These are phyloP conservation scores for Bubalus kerabau DNA, from an alignment of 2,113 vertebrate genomes.

Conservation along the genomic window DNA sequence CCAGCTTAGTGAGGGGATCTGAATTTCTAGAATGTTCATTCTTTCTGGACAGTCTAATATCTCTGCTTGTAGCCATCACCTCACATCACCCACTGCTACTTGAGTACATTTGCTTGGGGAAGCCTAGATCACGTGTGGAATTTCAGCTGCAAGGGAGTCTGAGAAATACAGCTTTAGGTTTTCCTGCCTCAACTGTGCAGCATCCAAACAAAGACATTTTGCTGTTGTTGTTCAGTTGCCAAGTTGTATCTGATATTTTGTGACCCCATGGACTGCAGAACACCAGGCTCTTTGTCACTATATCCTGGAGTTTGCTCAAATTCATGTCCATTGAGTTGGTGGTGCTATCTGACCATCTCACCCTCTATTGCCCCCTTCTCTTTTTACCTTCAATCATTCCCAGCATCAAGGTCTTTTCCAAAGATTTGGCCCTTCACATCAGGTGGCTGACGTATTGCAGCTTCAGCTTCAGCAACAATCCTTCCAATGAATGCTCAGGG, in stretches of 20 bases:
- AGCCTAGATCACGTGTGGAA: background rate
- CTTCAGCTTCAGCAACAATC: background rate
- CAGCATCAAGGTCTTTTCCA: background rate
- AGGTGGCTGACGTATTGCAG: background rate
- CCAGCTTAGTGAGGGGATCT: background rate
- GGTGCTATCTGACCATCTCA: background rate
- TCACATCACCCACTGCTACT: too few species aligned
- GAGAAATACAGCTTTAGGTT: background rate
- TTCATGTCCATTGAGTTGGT: background rate
- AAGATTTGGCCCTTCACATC: background rate
- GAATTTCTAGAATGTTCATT: background rate
- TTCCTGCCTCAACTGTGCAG: background rate
- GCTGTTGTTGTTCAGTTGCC: background rate
- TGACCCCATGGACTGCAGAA: background rate
- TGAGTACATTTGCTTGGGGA: rapidly evolving
- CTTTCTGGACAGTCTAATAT: background rate
- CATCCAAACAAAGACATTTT: background rate
- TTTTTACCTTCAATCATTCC: background rate
- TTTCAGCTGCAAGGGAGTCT: background rate
- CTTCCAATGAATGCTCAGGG: background rate
- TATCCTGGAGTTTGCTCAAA: background rate
- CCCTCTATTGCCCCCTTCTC: background rate
- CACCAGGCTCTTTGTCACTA: background rate
- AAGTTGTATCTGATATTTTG: background rate
- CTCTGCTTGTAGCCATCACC: background rate